Percentiles rank a stretch among this genome's conserved stretches.
Evolutionary conservation across 2,797 vertebrate genomes (phyloP).

Genomic region (Pseudochirops corinnae): DNA sequence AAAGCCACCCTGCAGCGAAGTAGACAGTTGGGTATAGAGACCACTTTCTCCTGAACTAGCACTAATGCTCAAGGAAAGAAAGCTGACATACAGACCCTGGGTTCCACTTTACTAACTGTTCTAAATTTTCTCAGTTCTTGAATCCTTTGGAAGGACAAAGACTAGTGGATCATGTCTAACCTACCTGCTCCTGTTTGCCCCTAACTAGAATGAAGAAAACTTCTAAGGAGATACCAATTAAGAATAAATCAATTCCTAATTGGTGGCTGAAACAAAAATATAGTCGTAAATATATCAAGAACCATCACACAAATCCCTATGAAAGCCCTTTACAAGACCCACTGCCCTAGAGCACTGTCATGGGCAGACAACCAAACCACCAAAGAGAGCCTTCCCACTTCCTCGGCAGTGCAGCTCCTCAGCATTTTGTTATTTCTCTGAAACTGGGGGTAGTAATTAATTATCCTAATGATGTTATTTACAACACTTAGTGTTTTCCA

Average conservation of each 20-base stretch:
- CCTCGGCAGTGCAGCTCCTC: not conserved
- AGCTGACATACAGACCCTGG: not conserved
- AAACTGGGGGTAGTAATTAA: not conserved
- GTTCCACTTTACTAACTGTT: not conserved
- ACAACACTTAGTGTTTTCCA: not conserved
- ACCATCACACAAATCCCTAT: not conserved
- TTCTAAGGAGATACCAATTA: slow-evolving; percentile 38
- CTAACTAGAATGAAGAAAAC: not conserved
- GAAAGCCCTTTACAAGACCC: not conserved
- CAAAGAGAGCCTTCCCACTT: not conserved
- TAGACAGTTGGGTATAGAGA: not conserved
- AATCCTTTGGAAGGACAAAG: not conserved
- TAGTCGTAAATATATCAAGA: not conserved
- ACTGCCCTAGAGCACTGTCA: not conserved
- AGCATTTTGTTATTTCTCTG: not conserved
- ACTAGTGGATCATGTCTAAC: not conserved
- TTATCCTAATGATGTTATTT: not conserved
- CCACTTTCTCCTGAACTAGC: slow-evolving; percentile 4
- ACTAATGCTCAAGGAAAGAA: not conserved
- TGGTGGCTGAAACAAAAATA: not conserved
- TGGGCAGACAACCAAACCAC: not conserved
- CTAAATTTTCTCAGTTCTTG: not conserved
- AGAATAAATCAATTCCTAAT: not conserved
- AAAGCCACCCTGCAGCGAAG: slow-evolving; percentile 85
- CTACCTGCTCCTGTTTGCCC: not conserved